phyloP scores from a whole-genome alignment of 1,140 invertebrate genomes.

The Lasaia peninsularis region DNA sequence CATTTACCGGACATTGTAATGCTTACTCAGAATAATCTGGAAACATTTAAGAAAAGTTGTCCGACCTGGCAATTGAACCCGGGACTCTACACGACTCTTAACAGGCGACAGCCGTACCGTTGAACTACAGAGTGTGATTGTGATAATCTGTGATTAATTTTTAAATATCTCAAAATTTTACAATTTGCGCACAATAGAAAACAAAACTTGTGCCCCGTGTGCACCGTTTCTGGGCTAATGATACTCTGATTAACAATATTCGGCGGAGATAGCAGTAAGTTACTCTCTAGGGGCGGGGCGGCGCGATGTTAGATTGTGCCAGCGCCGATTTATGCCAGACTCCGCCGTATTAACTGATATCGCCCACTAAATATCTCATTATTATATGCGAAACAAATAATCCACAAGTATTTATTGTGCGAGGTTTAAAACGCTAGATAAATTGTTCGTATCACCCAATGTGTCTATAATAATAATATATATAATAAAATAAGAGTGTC shows the following conservation, averaged over 20 bases:
- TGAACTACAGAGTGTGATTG: too few relatives aligned
- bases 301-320: slow-evolving; percentile 61
- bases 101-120: too few relatives aligned
- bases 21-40: too few relatives aligned
- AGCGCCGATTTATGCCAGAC: slow-evolving; percentile 63
- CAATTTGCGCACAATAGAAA: too few relatives aligned
- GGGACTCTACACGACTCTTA: too few relatives aligned
- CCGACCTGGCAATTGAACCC: too few relatives aligned
- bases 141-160: too few relatives aligned
- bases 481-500: too few relatives aligned
- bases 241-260: slow-evolving; percentile 76
- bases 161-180: too few relatives aligned
- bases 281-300: slow-evolving; percentile 58
- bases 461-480: background rate
- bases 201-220: slow-evolving; percentile 31
- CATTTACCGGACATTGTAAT: too few relatives aligned
- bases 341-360: slow-evolving; percentile 69
- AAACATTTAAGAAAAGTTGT: too few relatives aligned
- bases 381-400: slow-evolving; percentile 74
- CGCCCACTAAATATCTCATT: slow-evolving; percentile 70
- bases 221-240: slow-evolving; percentile 50
- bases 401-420: slow-evolving; percentile 58
- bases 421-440: slow-evolving; percentile 39
- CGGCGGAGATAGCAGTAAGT: slow-evolving; percentile 69
- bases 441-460: background rate